phyloP scores from a whole-genome alignment of 2,888 invertebrate species.

The Standfussiana lucernea region DNA sequence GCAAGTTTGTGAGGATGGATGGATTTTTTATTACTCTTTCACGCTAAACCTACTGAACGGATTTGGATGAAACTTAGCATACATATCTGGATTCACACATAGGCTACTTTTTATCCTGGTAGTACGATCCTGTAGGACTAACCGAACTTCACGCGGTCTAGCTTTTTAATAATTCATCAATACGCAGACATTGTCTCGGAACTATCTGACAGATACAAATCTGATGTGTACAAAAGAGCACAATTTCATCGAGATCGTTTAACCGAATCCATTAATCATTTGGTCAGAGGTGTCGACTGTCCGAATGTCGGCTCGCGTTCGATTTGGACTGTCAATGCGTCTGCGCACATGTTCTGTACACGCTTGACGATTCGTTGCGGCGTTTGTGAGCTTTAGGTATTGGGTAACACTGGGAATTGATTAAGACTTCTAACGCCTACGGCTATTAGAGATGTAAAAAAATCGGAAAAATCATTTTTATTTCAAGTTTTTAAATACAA shows the following conservation, averaged over 20 bases:
- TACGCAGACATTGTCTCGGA: conserved; percentile 66
- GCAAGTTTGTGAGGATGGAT: too few species aligned
- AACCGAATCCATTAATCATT: conserved; percentile 71
- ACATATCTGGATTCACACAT: too few species aligned
- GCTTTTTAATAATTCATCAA: conserved; percentile 62
- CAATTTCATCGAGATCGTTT: conserved; percentile 64
- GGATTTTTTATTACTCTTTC: too few species aligned
- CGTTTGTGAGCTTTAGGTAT: conserved; percentile 28
- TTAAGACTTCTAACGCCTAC: conserved; percentile 8
- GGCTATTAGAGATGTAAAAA: not conserved
- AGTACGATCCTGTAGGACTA: too few species aligned
- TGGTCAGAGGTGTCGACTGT: conserved; percentile 66
- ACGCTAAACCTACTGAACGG: too few species aligned
- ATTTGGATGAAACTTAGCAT: too few species aligned
- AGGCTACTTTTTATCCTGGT: too few species aligned
- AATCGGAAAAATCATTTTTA: not conserved
- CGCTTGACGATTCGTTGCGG: conserved; percentile 60
- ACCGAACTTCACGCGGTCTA: too few species aligned
- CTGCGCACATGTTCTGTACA: conserved; percentile 36
- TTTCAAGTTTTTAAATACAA: not conserved
- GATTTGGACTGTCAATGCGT: conserved; percentile 50
- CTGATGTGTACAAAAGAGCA: conserved; percentile 66
- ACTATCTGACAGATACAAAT: conserved; percentile 68
- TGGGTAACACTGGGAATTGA: conserved; percentile 29
- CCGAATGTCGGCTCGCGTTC: conserved; percentile 54